These are phyloP conservation scores for Ciconia nigra DNA, from an alignment of 2,797 vertebrate species.

Conservation along the genomic window DNA sequence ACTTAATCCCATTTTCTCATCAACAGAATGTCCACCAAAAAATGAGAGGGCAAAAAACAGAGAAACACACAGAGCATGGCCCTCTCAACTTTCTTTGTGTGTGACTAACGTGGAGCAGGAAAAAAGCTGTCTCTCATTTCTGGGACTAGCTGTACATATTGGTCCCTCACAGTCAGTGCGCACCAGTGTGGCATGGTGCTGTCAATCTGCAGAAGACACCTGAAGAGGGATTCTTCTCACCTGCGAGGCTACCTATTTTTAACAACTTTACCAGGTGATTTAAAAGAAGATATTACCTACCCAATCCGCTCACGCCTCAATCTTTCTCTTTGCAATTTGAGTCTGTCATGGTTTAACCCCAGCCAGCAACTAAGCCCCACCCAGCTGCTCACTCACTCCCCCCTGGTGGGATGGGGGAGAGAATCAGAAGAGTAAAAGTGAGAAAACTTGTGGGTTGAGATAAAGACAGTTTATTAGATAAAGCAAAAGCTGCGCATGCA, in stretches of 20 bases:
- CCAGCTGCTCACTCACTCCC: no score
- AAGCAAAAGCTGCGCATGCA: no score
- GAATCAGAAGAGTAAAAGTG: no score
- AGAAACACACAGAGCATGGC: neutral
- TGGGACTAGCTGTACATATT: neutral
- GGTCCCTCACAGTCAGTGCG: neutral
- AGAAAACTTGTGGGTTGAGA: no score
- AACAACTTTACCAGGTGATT: neutral
- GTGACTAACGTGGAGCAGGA: neutral
- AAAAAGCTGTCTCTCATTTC: neutral
- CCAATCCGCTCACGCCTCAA: no score
- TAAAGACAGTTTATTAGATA: no score
- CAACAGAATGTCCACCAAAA: neutral
- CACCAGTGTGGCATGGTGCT: neutral
- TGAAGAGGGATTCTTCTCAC: neutral
- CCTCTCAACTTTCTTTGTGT: neutral
- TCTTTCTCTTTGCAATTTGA: neutral
- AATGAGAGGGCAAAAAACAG: fast-evolving
- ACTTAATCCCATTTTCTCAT: neutral
- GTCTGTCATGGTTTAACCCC: no score
- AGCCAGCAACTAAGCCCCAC: no score
- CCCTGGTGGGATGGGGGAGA: no score
- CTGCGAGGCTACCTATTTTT: neutral
- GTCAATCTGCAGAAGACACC: neutral
- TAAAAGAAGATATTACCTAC: neutral